These are phyloP conservation scores for Crossaster papposus DNA, from an alignment of 53 echinoderm and acorn worm genomes.

Conservation along the genomic window DNA sequence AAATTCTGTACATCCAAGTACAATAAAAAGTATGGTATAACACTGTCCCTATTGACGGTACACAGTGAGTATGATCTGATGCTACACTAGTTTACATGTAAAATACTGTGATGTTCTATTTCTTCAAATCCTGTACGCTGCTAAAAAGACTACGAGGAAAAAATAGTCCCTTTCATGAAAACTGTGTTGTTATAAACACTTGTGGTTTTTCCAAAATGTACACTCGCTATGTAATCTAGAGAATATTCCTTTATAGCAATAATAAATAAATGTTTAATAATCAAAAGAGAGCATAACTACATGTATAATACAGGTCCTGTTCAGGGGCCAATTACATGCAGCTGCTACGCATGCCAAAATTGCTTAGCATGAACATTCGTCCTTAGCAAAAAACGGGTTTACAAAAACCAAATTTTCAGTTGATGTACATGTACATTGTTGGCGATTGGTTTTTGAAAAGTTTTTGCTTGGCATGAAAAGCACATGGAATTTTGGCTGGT, in stretches of 20 bases:
- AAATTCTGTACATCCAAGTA: conserved; percentile 28
- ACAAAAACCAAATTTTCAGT: too few species aligned
- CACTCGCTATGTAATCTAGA: neutral
- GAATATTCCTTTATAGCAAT: conserved; percentile 2
- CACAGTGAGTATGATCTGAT: neutral
- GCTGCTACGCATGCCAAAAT: too few species aligned
- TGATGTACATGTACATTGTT: too few species aligned
- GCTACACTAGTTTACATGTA: neutral
- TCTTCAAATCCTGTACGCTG: neutral
- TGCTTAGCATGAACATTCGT: too few species aligned
- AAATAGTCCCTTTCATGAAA: neutral
- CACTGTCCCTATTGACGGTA: neutral
- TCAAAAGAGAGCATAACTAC: conserved; percentile 1
- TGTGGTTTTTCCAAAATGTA: neutral
- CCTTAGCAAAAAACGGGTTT: too few species aligned
- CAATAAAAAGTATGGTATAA: neutral
- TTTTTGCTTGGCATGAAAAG: too few species aligned
- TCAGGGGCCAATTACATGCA: too few species aligned
- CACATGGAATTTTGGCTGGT: too few species aligned
- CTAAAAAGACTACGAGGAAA: neutral
- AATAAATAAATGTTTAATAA: conserved; percentile 36
- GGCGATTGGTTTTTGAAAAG: too few species aligned
- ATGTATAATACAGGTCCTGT: conserved; percentile 2
- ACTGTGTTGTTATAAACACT: neutral
- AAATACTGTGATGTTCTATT: neutral